These are phyloP conservation scores for Aplysia californica DNA, from an alignment of 1,140 invertebrate genomes.

Conservation along the genomic window DNA sequence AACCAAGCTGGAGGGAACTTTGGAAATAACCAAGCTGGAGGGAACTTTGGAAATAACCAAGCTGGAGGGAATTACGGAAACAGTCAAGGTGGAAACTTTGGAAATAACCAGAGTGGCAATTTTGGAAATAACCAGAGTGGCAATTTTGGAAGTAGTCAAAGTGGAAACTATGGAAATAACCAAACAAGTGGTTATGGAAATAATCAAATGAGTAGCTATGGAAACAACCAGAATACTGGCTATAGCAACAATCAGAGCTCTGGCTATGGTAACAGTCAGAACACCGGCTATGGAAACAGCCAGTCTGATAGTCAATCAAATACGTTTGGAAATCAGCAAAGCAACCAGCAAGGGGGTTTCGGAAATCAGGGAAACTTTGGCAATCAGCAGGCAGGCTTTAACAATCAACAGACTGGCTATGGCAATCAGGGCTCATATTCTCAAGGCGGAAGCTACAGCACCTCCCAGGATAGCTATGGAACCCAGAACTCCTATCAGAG, in stretches of 20 bases:
- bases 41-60: neutral
- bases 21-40: neutral
- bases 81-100: neutral
- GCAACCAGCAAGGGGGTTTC: too few relatives aligned
- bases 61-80: neutral
- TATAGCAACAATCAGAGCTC: neutral
- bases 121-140: neutral
- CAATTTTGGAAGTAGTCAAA: constrained; percentile 9
- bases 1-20: neutral
- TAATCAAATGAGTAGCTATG: too few relatives aligned
- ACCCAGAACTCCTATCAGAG: too few relatives aligned
- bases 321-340: constrained; percentile 8
- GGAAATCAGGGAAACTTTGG: too few relatives aligned
- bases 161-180: constrained; percentile 2
- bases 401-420: neutral
- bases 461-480: too few relatives aligned
- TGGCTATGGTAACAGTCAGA: neutral
- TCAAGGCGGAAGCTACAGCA: too few relatives aligned
- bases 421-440: constrained; percentile 8
- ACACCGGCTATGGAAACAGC: too few relatives aligned
- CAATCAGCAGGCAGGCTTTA: neutral
- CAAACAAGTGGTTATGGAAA: too few relatives aligned
- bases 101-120: too few relatives aligned
- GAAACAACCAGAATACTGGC: too few relatives aligned
- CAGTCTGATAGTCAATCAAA: neutral